phyloP scores from a whole-genome alignment of 1,140 invertebrate species.

The Triops cancriformis region DNA sequence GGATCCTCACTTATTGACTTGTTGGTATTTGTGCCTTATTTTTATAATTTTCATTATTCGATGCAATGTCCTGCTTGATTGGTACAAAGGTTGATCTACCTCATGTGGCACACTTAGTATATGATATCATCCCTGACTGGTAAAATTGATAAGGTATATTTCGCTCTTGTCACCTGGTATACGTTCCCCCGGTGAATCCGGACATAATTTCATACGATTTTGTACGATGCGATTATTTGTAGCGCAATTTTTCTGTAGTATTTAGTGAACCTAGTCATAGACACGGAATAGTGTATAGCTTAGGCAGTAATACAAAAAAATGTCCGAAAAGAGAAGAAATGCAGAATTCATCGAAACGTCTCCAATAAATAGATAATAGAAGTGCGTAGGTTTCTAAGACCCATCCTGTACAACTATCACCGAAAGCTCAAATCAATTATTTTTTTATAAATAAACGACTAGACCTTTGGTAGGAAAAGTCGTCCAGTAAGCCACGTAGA shows the following conservation, averaged over 20 bases:
- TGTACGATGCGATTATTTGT: neutral
- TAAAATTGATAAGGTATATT: neutral
- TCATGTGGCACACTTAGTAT: neutral
- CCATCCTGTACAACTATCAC: too few species aligned
- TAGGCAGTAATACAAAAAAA: neutral
- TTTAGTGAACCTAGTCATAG: neutral
- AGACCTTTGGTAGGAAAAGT: too few species aligned
- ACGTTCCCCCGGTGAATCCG: neutral
- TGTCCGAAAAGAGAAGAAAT: neutral
- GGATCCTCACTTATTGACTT: neutral
- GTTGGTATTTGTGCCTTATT: neutral
- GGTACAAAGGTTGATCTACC: neutral
- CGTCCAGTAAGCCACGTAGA: too few species aligned
- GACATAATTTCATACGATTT: neutral
- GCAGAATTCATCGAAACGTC: too few species aligned
- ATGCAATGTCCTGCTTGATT: neutral
- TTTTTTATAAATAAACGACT: too few species aligned
- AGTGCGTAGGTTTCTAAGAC: too few species aligned
- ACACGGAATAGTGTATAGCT: neutral
- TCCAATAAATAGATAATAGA: too few species aligned
- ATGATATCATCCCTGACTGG: neutral
- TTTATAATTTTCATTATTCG: neutral
- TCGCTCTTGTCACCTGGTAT: slow-evolving; percentile 4
- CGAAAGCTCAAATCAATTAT: too few species aligned
- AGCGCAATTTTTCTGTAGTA: neutral